These are phyloP conservation scores for Oxytorus armatus DNA, from an alignment of 2,888 invertebrate genomes.

Conservation along the genomic window DNA sequence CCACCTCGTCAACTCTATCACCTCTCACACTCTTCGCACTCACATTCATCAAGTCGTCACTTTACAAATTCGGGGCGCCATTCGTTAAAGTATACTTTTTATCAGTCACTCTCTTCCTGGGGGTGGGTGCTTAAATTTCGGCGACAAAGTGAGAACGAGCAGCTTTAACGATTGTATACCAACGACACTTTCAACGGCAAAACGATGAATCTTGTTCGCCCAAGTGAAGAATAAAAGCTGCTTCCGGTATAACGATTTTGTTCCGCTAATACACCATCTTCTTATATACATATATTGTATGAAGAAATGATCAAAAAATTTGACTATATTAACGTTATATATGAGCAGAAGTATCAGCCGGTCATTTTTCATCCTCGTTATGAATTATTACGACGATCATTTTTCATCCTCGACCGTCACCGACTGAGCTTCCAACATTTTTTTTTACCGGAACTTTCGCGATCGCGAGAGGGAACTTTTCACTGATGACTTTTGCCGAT, in stretches of 20 bases:
- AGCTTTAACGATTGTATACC: constrained; percentile 5
- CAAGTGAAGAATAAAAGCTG: not conserved
- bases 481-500: constrained; percentile 27
- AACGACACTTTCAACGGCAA: not conserved
- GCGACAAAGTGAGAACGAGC: constrained; percentile 26
- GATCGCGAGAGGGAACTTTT: constrained; percentile 10
- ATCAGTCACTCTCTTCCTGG: not conserved
- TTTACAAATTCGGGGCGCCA: constrained; percentile 28
- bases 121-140: constrained; percentile 7
- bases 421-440: constrained; percentile 6
- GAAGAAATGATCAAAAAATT: not conserved
- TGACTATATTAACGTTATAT: not conserved
- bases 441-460: constrained; percentile 3
- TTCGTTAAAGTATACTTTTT: constrained; percentile 24
- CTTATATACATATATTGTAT: not conserved
- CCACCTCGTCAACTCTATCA: too few species aligned
- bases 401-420: constrained; percentile 9
- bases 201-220: constrained; percentile 37
- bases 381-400: not conserved
- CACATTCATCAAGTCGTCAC: constrained; percentile 17
- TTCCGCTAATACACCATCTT: constrained; percentile 1
- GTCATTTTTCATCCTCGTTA: constrained; percentile 18
- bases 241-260: not conserved
- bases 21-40: too few species aligned
- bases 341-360: constrained; percentile 1